A percentile compares a stretch with the other conserved stretches of the same genome.
Evolutionary conservation across 2,113 vertebrate genomes (phyloP).

Genomic region (Bettongia penicillata): DNA sequence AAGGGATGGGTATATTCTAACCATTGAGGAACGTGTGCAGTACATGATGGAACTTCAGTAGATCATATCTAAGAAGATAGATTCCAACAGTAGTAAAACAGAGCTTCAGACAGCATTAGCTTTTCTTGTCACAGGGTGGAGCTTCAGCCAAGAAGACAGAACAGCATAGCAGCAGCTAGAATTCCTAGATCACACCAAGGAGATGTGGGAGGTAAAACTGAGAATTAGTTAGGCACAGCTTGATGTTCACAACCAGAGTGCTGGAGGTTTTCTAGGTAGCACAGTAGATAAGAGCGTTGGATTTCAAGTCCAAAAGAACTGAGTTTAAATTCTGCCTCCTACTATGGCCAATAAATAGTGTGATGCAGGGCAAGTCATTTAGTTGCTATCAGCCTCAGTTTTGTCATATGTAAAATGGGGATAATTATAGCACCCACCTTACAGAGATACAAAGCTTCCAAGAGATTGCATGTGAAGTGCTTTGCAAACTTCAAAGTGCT

Average conservation of each 20-base stretch:
- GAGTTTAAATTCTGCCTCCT: slow-evolving; percentile 30
- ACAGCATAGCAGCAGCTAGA: not conserved
- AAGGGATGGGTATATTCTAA: no score
- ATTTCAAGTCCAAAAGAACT: not conserved
- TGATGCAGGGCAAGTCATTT: slow-evolving; percentile 27
- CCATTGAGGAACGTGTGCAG: not conserved
- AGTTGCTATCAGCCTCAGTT: not conserved
- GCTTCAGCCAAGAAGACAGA: not conserved
- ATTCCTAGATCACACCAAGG: not conserved
- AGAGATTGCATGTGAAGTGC: not conserved
- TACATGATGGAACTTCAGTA: not conserved
- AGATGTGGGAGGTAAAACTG: not conserved
- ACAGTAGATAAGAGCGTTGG: not conserved
- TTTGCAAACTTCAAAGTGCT: not conserved
- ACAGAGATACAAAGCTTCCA: not conserved
- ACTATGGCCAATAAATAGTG: not conserved
- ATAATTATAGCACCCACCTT: not conserved
- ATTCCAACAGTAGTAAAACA: not conserved
- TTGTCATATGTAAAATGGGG: slow-evolving; percentile 34
- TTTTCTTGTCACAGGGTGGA: not conserved
- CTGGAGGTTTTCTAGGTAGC: not conserved
- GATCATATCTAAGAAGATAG: not conserved
- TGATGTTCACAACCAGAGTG: not conserved
- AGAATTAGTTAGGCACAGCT: not conserved
- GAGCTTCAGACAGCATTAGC: not conserved